Evolutionary conservation across 2,797 vertebrate species (phyloP).

Genomic region (Galagoides demidoff): DNA sequence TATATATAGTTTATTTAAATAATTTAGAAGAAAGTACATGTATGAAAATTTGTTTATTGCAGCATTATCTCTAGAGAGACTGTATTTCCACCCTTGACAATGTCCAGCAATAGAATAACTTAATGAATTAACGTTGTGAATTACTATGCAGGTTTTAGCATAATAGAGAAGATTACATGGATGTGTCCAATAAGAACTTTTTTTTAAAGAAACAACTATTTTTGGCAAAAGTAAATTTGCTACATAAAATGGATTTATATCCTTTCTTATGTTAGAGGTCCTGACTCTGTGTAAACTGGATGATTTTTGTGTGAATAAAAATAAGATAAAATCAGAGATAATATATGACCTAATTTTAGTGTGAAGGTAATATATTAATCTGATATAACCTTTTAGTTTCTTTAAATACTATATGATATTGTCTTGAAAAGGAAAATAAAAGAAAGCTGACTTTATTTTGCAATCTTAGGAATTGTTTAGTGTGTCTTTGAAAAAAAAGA

Average conservation of each 20-base stretch:
- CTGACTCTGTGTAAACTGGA: background rate
- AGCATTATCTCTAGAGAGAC: background rate
- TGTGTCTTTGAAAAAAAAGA: background rate
- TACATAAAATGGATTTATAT: slow-evolving; percentile 5
- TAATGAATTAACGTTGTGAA: background rate
- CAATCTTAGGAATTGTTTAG: background rate
- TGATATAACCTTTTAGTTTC: background rate
- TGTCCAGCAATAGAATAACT: background rate
- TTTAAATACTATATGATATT: background rate
- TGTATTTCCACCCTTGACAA: background rate
- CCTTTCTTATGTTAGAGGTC: background rate
- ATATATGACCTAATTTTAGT: background rate
- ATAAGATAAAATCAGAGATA: background rate
- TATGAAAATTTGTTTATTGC: background rate
- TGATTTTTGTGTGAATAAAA: background rate
- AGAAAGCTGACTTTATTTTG: background rate
- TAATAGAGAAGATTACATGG: background rate
- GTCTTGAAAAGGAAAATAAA: background rate
- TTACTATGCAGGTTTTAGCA: background rate
- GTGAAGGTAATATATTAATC: background rate
- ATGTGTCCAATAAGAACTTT: background rate
- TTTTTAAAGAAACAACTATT: background rate
- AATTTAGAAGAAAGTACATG: background rate
- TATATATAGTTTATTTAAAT: background rate
- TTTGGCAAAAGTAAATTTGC: background rate